phyloP scores from a whole-genome alignment of 2,113 vertebrate species.

The Fulica atra region DNA sequence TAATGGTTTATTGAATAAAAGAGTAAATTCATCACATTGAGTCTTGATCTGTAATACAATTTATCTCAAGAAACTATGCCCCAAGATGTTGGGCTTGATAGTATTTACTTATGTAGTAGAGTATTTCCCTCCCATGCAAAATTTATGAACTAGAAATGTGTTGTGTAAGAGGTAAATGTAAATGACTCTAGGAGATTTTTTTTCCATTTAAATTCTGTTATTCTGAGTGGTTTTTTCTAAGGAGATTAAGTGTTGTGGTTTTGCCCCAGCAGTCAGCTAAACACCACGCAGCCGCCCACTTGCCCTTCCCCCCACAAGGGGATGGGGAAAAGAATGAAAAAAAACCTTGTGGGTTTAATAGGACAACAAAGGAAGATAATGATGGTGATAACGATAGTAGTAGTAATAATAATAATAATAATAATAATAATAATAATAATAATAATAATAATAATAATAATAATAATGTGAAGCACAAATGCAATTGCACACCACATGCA shows the following conservation, averaged over 20 bases:
- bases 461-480: too few species aligned
- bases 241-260: background rate
- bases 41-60: background rate
- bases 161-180: background rate
- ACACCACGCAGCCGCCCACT: too few species aligned
- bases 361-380: too few species aligned
- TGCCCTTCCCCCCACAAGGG: too few species aligned
- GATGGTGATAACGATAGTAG: too few species aligned
- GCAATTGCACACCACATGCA: too few species aligned
- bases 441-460: too few species aligned
- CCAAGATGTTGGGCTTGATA: background rate
- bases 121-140: background rate
- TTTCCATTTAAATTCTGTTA: background rate
- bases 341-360: too few species aligned
- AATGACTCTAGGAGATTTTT: background rate
- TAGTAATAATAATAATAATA: too few species aligned
- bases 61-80: background rate
- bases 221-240: background rate
- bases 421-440: too few species aligned
- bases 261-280: too few species aligned
- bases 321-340: too few species aligned
- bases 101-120: background rate
- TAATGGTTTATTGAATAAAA: slow-evolving; percentile 27
- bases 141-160: background rate
- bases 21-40: slow-evolving; percentile 19